Percentiles rank a stretch among this genome's conserved stretches.
These are phyloP conservation scores for Dendrolimus punctatus DNA, from an alignment of 1,140 invertebrate genomes.

Conservation along the genomic window DNA sequence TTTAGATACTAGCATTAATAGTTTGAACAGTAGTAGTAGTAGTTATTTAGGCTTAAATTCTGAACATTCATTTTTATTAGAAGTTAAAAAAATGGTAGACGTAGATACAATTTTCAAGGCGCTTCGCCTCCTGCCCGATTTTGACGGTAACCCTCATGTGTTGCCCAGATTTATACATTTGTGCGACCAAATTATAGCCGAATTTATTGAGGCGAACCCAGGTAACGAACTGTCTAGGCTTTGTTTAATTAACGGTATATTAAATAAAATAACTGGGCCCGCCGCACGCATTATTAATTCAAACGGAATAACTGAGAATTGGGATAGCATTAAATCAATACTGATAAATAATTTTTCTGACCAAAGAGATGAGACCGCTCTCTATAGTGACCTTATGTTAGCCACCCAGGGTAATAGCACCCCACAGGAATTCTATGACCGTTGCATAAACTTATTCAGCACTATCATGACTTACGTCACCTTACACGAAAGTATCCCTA, in stretches of 20 bases:
- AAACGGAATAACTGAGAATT: constrained; percentile 18
- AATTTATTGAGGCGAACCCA: too few relatives aligned
- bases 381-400: constrained; percentile 19
- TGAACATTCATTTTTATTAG: too few relatives aligned
- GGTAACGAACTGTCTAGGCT: too few relatives aligned
- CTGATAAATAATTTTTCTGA: constrained; percentile 19
- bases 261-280: constrained; percentile 19
- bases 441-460: constrained; percentile 17
- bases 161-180: too few relatives aligned
- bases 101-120: too few relatives aligned
- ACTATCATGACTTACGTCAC: constrained; percentile 19
- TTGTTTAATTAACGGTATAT: constrained; percentile 19
- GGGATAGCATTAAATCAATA: constrained; percentile 13
- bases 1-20: too few relatives aligned
- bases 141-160: too few relatives aligned
- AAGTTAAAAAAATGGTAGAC: too few relatives aligned
- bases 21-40: too few relatives aligned
- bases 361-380: constrained; percentile 16
- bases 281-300: constrained; percentile 20
- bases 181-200: too few relatives aligned
- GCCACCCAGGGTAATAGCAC: constrained; percentile 11
- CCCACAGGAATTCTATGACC: constrained; percentile 20
- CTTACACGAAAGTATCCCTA: constrained; percentile 14
- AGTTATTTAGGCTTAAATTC: too few relatives aligned
- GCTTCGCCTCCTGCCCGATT: too few relatives aligned